Evolutionary conservation across 64 coral and sea anemone species (phyloP).

Genomic region (Montipora sp.): DNA sequence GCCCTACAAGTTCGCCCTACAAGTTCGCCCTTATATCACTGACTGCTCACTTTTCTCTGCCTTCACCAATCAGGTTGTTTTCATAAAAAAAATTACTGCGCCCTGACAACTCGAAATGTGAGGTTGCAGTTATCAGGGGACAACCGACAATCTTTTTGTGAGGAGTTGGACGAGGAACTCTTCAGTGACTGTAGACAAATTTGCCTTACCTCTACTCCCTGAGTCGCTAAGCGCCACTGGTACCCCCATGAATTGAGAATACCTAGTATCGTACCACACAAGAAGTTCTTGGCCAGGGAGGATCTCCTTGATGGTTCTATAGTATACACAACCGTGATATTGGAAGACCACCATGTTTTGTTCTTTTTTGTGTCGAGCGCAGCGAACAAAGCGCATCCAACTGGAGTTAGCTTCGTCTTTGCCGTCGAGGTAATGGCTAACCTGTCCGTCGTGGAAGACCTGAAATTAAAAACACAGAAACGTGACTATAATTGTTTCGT

Average conservation of each 20-base stretch:
- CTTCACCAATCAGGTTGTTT: no score
- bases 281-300: slow-evolving; percentile 90
- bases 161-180: neutral
- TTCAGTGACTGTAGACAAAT: neutral
- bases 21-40: no score
- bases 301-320: slow-evolving; percentile 91
- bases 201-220: slow-evolving; percentile 80
- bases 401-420: slow-evolving; percentile 97
- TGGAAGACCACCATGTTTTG: slow-evolving; percentile 99
- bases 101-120: no score
- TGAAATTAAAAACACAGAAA: neutral
- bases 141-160: neutral
- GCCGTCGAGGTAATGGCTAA: slow-evolving; percentile 98
- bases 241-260: slow-evolving; percentile 97
- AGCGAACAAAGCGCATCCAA: slow-evolving; percentile 99
- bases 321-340: slow-evolving; percentile 97
- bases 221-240: slow-evolving; percentile 93
- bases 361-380: slow-evolving; percentile 95
- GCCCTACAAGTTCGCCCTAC: no score
- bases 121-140: no score
- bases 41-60: no score
- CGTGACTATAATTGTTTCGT: neutral
- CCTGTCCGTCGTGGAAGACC: slow-evolving; percentile 99
- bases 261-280: slow-evolving; percentile 97
- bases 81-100: no score